Percentiles rank a stretch among this genome's conserved stretches.
Evolutionary conservation across 2,888 invertebrate species (phyloP).

Genomic region (Bombylius major): DNA sequence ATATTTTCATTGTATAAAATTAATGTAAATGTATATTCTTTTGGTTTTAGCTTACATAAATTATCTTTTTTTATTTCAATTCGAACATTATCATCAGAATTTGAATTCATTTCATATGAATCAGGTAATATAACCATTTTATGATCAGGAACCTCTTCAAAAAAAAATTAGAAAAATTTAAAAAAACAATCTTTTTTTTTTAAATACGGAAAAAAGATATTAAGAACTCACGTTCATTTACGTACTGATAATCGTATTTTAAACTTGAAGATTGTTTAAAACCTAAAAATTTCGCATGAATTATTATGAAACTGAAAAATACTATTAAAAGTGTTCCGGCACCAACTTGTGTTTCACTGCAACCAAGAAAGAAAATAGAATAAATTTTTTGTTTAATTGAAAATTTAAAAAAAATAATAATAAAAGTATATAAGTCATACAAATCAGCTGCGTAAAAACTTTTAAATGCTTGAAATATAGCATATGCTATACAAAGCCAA

Average conservation of each 20-base stretch:
- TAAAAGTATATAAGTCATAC: neutral
- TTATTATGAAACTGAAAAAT: neutral
- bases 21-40: neutral
- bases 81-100: neutral
- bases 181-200: too few relatives aligned
- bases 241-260: too few relatives aligned
- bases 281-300: neutral
- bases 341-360: neutral
- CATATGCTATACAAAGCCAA: neutral
- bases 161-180: neutral
- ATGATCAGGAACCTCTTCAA: neutral
- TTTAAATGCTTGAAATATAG: neutral
- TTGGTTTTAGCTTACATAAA: neutral
- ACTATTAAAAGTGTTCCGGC: neutral
- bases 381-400: neutral
- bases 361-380: neutral
- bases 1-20: neutral
- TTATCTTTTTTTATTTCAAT: neutral
- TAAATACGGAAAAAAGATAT: too few relatives aligned
- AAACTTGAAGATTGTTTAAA: too few relatives aligned
- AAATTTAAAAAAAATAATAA: neutral
- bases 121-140: neutral
- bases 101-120: neutral
- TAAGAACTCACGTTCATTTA: too few relatives aligned
- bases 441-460: neutral